Conservation (phyloP, 2,113 vertebrate genomes). For the Vulpes ferrilata region DNA sequence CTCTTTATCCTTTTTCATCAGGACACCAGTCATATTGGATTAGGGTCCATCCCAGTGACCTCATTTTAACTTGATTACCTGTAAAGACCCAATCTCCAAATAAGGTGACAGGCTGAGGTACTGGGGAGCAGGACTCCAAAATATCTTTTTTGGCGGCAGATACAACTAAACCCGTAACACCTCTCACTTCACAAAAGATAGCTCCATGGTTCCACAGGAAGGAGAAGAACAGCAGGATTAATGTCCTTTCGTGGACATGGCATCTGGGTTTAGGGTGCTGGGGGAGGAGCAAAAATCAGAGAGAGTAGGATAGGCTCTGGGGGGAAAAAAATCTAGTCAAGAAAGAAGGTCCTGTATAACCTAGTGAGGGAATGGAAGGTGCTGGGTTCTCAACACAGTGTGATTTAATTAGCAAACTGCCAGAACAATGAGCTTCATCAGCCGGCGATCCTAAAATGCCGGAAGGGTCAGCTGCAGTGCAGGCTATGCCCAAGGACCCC, state of each 20-base stretch:
- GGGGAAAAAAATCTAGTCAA: neutral
- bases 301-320: neutral
- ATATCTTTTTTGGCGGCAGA: neutral
- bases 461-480: neutral
- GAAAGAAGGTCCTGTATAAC: neutral
- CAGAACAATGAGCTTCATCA: neutral
- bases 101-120: neutral
- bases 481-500: no score
- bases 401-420: neutral
- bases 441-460: neutral
- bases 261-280: neutral
- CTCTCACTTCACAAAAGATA: neutral
- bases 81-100: neutral
- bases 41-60: neutral
- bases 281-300: neutral
- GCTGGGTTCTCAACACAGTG: neutral
- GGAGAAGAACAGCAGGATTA: neutral
- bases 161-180: neutral
- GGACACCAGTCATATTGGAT: neutral
- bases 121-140: neutral
- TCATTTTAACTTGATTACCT: neutral
- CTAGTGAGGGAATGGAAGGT: neutral
- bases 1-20: neutral
- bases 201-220: neutral
- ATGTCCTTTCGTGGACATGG: neutral